These are phyloP conservation scores for Sphaerophoria taeniata DNA, from an alignment of 2,888 invertebrate genomes.

Conservation along the genomic window DNA sequence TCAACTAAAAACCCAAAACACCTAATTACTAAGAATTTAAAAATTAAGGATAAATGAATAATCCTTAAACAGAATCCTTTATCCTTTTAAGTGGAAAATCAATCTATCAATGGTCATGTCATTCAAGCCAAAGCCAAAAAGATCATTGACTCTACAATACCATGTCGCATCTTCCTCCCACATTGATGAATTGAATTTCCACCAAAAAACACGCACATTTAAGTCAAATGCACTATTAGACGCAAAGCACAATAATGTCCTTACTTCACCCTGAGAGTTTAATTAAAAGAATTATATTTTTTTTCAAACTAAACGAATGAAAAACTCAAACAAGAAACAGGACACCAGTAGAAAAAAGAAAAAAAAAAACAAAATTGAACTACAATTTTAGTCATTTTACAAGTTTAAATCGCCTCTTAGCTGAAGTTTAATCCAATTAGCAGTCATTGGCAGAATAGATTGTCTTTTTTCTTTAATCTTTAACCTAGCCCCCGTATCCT, in stretches of 20 bases:
- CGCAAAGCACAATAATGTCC: background rate
- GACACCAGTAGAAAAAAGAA: background rate
- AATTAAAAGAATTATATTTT: background rate
- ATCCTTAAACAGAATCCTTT: too few species aligned
- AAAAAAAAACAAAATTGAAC: background rate
- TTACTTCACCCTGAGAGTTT: conserved; percentile 2
- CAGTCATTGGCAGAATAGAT: conserved; percentile 65
- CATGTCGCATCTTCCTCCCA: background rate
- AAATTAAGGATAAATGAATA: too few species aligned
- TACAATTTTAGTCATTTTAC: conserved; percentile 48
- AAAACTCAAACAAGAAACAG: background rate
- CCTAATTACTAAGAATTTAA: too few species aligned
- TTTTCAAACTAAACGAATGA: background rate
- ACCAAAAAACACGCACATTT: conserved; percentile 3
- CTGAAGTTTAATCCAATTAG: conserved; percentile 71
- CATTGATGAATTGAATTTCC: conserved; percentile 10
- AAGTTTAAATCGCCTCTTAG: conserved; percentile 60
- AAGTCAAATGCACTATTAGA: conserved; percentile 4
- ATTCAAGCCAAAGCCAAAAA: background rate
- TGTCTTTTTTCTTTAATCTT: conserved; percentile 31
- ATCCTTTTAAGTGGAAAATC: too few species aligned
- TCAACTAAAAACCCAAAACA: too few species aligned
- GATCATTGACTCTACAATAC: background rate
- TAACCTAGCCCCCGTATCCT: background rate
- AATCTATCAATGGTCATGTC: too few species aligned